Base-by-base conservation (phyloP, 2,888 invertebrate species). In the Aradus depressus region DNA sequence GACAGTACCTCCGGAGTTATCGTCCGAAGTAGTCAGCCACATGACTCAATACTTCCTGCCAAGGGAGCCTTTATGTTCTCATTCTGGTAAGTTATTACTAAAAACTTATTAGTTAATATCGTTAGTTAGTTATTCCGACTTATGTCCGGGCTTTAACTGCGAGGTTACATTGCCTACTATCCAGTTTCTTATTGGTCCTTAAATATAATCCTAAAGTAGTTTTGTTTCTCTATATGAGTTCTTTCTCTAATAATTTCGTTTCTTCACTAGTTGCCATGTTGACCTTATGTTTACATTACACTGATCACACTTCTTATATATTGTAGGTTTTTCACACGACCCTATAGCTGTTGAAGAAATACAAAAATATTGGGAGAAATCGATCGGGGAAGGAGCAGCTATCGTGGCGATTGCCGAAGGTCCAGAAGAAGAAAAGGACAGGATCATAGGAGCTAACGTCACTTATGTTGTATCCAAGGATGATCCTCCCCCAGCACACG, bases 21-120 rank as follows among this genome's bases (percentile, higher is more conserved):
- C 19, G 3, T 52, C 54, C 16, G 45, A 32, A 8, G 38, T 52
- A 14, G 28, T 56, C 0, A 38, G 52, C 12, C 51, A 51, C 35
- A 56, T 56, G 56, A 28, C 41, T 12, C 32, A 14, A 6, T 28
- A 43, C 22, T 56, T 56, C 18, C 22, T 56, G 4, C 54, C 54
- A 5, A 31, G 56, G 19, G 56, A 56, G 22, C 53, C 53, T 4
- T 50, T 56, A 26, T 45, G 51, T 28, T 3, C 8, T 2, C 23
- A 43, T 3, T 12, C 14, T 16, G 37, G 55, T 55, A 45, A 45
- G 52, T 50, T 16, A 14, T 31, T 48, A 28, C 10, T 10, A 10
- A 10, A 28, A 10, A 28, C 10, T 10, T 28, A 28, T 28, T 10
- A 10, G 14, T 45, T 19, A n/a, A 32, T 38, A 32, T 8, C 16